These are phyloP conservation scores for Thera britannica DNA, from an alignment of 2,888 invertebrate species.

Conservation along the genomic window DNA sequence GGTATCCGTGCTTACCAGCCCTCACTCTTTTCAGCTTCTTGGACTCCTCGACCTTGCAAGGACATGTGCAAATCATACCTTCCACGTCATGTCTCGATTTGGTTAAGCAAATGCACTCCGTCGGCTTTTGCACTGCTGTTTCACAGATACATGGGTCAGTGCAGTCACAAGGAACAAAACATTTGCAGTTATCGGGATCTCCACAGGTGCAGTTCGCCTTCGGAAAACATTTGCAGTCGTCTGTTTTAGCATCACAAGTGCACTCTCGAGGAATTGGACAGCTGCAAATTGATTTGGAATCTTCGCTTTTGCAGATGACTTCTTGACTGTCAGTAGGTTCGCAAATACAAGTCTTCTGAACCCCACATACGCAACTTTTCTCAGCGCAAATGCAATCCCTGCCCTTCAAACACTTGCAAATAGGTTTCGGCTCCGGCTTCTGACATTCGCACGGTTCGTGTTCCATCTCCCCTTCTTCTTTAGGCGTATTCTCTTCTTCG, in stretches of 20 bases:
- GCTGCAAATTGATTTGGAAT: constrained; percentile 59
- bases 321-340: constrained; percentile 52
- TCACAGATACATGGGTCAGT: constrained; percentile 68
- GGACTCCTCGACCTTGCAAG: constrained; percentile 45
- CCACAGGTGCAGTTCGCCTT: constrained; percentile 63
- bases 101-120: constrained; percentile 62
- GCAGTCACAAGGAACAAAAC: constrained; percentile 64
- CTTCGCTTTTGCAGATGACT: constrained; percentile 52
- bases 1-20: constrained; percentile 70
- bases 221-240: constrained; percentile 63
- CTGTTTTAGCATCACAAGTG: constrained; percentile 51
- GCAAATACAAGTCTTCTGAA: constrained; percentile 63
- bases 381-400: constrained; percentile 60
- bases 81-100: constrained; percentile 44
- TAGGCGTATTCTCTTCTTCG: constrained; percentile 28
- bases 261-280: constrained; percentile 58
- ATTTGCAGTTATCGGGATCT: constrained; percentile 67
- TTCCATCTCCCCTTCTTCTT: constrained; percentile 26
- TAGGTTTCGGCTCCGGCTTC: constrained; percentile 50
- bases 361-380: constrained; percentile 62
- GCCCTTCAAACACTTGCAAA: constrained; percentile 63
- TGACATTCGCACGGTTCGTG: constrained; percentile 66
- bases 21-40: constrained; percentile 64
- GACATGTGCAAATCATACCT: constrained; percentile 56
- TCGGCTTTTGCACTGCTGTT: constrained; percentile 42